A percentile compares a stretch with the other conserved stretches of the same genome.
phyloP scores from a whole-genome alignment of 2,888 invertebrate species.

The Craniophora ligustri region DNA sequence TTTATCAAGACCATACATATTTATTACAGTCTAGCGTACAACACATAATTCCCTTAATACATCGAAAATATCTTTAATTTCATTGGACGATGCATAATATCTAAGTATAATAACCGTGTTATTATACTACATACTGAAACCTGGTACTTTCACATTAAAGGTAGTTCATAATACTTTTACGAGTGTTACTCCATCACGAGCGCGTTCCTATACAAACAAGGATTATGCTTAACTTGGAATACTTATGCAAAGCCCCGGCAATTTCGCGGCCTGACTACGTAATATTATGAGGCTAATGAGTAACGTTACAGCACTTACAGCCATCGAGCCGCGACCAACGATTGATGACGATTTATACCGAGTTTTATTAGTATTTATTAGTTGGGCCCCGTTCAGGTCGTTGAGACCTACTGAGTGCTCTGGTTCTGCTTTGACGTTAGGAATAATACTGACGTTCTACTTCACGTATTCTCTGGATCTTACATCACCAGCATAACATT shows the following conservation, averaged over 20 bases:
- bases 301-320: constrained; percentile 15
- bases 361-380: too few species aligned
- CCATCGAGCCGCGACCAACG: constrained; percentile 9
- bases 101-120: too few species aligned
- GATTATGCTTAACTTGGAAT: constrained; percentile 33
- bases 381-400: too few species aligned
- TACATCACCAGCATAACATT: not conserved
- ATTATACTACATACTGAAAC: not conserved
- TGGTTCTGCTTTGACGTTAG: too few species aligned
- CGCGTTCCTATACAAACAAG: constrained; percentile 33
- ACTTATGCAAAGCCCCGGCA: constrained; percentile 46
- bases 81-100: too few species aligned
- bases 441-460: too few species aligned
- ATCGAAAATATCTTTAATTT: too few species aligned
- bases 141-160: constrained; percentile 13
- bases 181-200: constrained; percentile 15
- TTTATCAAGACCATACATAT: not conserved
- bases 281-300: constrained; percentile 40
- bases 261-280: constrained; percentile 29
- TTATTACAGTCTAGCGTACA: too few species aligned
- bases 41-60: too few species aligned
- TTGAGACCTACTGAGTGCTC: too few species aligned
- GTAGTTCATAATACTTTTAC: constrained; percentile 25
- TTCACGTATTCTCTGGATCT: too few species aligned
- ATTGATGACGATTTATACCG: constrained; percentile 16